phyloP scores from a whole-genome alignment of 2,797 vertebrate species.

The Netta rufina region DNA sequence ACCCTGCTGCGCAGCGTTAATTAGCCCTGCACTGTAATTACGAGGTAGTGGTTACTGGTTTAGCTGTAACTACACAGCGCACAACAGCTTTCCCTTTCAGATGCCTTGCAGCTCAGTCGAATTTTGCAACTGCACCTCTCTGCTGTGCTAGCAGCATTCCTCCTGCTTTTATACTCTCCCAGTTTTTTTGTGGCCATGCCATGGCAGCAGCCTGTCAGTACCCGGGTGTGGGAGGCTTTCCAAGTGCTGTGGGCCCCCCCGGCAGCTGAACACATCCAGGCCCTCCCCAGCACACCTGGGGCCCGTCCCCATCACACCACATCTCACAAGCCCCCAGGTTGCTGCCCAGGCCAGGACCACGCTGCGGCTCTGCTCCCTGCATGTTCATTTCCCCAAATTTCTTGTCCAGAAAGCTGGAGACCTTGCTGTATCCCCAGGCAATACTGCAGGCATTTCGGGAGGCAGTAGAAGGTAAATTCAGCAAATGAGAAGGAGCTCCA shows the following conservation, averaged over 20 bases:
- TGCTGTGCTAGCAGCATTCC: not conserved
- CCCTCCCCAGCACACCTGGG: not conserved
- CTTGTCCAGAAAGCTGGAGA: not conserved
- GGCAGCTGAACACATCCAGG: not conserved
- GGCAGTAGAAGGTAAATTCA: not conserved
- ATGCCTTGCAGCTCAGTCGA: constrained; percentile 30
- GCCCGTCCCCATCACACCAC: not conserved
- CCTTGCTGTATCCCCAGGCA: not conserved
- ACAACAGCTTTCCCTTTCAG: constrained; percentile 69
- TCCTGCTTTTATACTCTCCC: not conserved
- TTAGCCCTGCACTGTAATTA: constrained; percentile 60
- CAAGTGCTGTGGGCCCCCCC: not conserved
- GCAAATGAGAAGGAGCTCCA: no score
- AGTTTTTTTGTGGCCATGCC: not conserved
- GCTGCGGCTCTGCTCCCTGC: no score
- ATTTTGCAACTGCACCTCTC: constrained; percentile 23
- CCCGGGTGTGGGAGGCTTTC: not conserved
- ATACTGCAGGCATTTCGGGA: no score
- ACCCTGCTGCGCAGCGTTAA: constrained; percentile 52
- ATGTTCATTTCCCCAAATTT: not conserved
- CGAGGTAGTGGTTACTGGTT: constrained; percentile 38
- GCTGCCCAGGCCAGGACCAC: not conserved
- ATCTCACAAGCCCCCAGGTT: not conserved
- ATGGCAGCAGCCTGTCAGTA: not conserved
- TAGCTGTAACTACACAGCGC: constrained; percentile 67